Base-by-base conservation (phyloP, 2,797 vertebrate genomes). In the Sebastes alutus region DNA sequence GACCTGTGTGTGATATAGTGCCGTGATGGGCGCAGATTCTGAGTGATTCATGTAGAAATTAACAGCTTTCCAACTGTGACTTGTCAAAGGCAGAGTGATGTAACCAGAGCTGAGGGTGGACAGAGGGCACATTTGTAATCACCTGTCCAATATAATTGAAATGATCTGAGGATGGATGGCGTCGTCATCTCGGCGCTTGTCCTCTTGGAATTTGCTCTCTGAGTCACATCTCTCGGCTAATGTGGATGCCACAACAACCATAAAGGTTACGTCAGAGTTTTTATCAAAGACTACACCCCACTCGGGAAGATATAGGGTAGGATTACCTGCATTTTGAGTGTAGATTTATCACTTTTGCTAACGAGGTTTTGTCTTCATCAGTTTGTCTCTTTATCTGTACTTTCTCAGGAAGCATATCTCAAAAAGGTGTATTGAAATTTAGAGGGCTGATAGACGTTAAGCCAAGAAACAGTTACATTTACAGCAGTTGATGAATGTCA, bases 31-130 rank as follows among this genome's bases (percentile, higher is more conserved):
- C 1, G 54, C 77, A 18, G 65, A 54, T 29, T 64, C 59, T 18
- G 16, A 2, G 70, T 55, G 78, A 86, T 78, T 87, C 70, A 77
- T 58, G 68, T 30, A 72, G 32, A 59, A 22, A 25, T 58, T 18
- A 60, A 61, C 73, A 76, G 60, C 42, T 62, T 69, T 62, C 38
- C 58, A 33, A 67, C 32, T 11, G 62, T 59, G 71, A 56, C 74
- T 32, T 32, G 9, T 77, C 32, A 35, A 22, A 35, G 20, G 60
- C 30, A 1, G 23, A 2, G 4, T 75, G 76, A 70, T 69, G 74
- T 38, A 64, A 42, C 5, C 18, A 23, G 22, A 20, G 46, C 49
- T 52, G 49, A 69, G 12, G 23, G 32, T 22, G 35, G 72, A 22
- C 42, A 7, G 27, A 70, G 69, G 46, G 22, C 59, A 61, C 1